Base-by-base conservation (phyloP, 1,140 invertebrate genomes). In the Polyergus mexicanus region DNA sequence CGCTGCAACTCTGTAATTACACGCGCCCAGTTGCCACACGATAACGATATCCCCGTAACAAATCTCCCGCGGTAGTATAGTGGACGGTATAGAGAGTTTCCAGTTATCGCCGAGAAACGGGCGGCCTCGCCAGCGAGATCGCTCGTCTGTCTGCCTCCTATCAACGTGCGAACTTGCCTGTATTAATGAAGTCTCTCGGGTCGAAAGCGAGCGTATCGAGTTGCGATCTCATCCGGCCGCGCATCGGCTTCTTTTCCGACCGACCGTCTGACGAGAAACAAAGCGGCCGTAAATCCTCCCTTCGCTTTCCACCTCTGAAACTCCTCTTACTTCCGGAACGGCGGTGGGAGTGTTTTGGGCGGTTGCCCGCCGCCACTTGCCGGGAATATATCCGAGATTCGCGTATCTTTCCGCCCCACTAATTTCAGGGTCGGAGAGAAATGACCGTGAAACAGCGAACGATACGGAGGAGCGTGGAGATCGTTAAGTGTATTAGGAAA, bases 221-320 rank as follows among this genome's bases (percentile, higher is more conserved):
- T 83, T 83, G 78, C 78, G 74, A 83, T 83, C 78, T 83, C 78
- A 83, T 83, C 68, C 66, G 65, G 66, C 38, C 41, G 78, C 35
- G 51, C 38, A 71, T 71, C 66, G 68, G 28, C 63, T 77, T 83
- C 84, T 85, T 86, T 88, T 87, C 71, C 69, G 71, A 51, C 83
- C 68, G 75, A 65, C 72, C 85, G 86, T 85, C 88, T 89, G 91
- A 93, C 88, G 92, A 91, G 90, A 91, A 92, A 93, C 91, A 92
- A 93, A 93, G 91, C 88, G 90, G 84, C 72, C 92, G 92, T 93
- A 92, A 92, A 92, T 92, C 84, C 86, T 86, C 32, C 51, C 77
- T 32, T 68, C 84, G 41, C 77, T 51, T 56, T 62, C 75, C n/a
- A 44, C 38, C 32, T 60, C 81, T 76, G 66, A 25, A 51, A 35